These are phyloP conservation scores for Danio albolineatus DNA, from an alignment of 2,797 vertebrate species.

Conservation along the genomic window DNA sequence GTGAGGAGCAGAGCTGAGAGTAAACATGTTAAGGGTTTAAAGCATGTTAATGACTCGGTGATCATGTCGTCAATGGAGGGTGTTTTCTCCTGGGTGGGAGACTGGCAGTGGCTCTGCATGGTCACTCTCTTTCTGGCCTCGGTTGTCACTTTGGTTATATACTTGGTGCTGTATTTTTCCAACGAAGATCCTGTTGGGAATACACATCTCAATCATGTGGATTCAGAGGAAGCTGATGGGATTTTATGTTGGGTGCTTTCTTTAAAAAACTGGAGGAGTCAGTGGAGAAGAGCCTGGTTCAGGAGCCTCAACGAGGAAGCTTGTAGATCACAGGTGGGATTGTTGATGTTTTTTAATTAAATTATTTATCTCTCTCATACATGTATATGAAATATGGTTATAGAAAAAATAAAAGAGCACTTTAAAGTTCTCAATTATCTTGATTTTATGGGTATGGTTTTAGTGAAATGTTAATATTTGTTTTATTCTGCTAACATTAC, in stretches of 20 bases:
- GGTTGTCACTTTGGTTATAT: conserved; percentile 83
- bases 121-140: conserved; percentile 89
- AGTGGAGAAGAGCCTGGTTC: conserved; percentile 90
- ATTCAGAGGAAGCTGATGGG: conserved; percentile 77
- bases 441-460: no score
- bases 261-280: conserved; percentile 84
- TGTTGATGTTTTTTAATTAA: not conserved
- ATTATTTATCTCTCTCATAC: not conserved
- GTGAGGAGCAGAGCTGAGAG: not conserved
- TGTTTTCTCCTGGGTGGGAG: conserved; percentile 69
- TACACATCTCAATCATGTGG: conserved; percentile 59
- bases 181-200: conserved; percentile 50
- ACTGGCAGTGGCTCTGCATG: conserved; percentile 86
- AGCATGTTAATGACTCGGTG: not conserved
- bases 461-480: no score
- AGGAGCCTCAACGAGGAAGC: conserved; percentile 83
- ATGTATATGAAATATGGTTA: no score
- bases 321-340: conserved; percentile 81
- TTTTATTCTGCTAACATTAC: no score
- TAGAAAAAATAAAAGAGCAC: no score
- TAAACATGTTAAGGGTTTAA: conserved; percentile 24
- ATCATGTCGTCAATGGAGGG: conserved; percentile 43
- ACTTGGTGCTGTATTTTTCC: conserved; percentile 87
- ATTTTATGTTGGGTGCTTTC: conserved; percentile 90
- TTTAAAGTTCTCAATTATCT: no score